Evolutionary conservation across 2,113 vertebrate genomes (phyloP).

Genomic region (Passer montanus): DNA sequence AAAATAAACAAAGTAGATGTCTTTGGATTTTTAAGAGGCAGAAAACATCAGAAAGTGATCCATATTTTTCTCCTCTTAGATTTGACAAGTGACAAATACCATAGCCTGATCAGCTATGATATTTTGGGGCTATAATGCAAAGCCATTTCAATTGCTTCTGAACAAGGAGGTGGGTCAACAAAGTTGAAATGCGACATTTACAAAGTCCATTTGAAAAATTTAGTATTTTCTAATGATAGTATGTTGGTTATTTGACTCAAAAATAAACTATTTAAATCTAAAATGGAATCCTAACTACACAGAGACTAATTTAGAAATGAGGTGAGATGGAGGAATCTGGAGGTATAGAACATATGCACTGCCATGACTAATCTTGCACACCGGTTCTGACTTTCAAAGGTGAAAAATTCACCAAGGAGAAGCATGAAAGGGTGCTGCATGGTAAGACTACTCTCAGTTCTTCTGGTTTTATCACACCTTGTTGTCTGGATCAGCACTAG

Average conservation of each 20-base stretch:
- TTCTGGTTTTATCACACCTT: not conserved
- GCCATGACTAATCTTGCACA: rapidly evolving
- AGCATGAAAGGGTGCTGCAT: not conserved
- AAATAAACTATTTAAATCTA: not conserved
- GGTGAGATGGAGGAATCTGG: not conserved
- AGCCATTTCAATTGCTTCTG: not conserved
- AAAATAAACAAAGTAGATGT: not conserved
- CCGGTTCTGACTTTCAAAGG: not conserved
- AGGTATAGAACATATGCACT: not conserved
- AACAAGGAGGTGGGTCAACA: not conserved
- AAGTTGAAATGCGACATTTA: not conserved
- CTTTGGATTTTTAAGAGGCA: not conserved
- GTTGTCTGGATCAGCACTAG: not conserved
- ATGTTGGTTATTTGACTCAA: not conserved
- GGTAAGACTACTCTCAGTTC: not conserved
- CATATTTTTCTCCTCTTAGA: not conserved
- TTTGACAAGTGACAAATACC: not conserved
- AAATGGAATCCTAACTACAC: not conserved
- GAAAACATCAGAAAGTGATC: not conserved
- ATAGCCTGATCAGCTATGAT: not conserved
- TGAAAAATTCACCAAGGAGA: not conserved
- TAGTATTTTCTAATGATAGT: not conserved
- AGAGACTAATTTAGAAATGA: not conserved
- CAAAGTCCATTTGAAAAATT: not conserved
- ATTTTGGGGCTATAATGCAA: not conserved